Conservation (phyloP, 1,140 invertebrate genomes). For the Zaprionus nigranus region DNA sequence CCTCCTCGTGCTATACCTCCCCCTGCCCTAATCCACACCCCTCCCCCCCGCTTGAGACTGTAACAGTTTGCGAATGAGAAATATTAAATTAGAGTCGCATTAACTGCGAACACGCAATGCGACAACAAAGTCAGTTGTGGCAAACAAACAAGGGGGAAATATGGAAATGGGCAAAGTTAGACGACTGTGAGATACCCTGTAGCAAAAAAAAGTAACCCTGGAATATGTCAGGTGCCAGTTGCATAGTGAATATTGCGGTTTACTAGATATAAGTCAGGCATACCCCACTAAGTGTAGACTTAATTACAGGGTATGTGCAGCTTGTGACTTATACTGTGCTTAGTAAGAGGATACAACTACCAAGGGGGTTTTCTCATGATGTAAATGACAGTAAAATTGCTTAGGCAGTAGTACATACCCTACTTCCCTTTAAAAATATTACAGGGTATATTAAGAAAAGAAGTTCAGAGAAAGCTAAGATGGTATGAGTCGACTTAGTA, state of each 20-base stretch:
- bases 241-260: background rate
- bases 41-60: constrained; percentile 24
- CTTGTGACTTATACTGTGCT: background rate
- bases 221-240: background rate
- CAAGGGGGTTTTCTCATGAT: no score
- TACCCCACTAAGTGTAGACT: background rate
- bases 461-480: background rate
- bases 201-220: background rate
- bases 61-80: constrained; percentile 64
- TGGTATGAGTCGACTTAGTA: no score
- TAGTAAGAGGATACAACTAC: no score
- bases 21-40: background rate
- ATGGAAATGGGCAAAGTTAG: no score
- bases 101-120: constrained; percentile 75
- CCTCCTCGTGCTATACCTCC: background rate
- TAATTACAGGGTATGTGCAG: background rate
- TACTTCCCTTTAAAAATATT: background rate
- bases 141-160: background rate
- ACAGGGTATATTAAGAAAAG: background rate
- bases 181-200: background rate
- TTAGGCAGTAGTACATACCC: background rate
- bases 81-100: constrained; percentile 82
- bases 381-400: no score
- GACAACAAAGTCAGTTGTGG: background rate
- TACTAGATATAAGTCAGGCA: background rate